Evolutionary conservation across 2,113 vertebrate species (phyloP).

Genomic region (Saimiri boliviensis): DNA sequence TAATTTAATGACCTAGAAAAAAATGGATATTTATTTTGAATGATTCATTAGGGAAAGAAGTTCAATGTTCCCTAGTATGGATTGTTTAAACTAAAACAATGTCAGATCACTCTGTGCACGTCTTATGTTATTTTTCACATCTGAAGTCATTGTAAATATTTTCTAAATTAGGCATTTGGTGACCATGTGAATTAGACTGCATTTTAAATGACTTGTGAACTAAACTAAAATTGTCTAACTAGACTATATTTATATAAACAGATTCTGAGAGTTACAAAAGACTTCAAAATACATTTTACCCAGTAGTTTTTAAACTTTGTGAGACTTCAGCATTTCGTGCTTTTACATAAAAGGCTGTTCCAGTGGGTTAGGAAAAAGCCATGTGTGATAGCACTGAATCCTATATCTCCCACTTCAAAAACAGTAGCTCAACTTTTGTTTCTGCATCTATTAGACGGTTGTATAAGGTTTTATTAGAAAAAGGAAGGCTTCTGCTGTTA

Average conservation of each 20-base stretch:
- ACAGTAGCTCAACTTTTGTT: not conserved
- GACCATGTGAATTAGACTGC: not conserved
- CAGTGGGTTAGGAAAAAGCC: not conserved
- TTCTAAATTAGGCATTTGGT: not conserved
- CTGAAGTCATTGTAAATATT: not conserved
- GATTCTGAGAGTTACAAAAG: not conserved
- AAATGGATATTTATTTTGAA: not conserved
- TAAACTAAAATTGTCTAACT: not conserved
- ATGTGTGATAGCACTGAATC: not conserved
- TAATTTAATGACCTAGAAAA: not conserved
- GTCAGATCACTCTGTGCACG: not conserved
- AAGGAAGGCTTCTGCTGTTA: not conserved
- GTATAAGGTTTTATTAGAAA: not conserved
- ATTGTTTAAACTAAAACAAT: not conserved
- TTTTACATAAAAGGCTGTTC: not conserved
- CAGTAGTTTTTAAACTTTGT: not conserved
- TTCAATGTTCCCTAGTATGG: not conserved
- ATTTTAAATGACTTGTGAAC: not conserved
- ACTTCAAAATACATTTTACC: not conserved
- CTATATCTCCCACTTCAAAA: not conserved
- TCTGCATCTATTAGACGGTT: not conserved
- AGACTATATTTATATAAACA: not conserved
- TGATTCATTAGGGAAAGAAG: not conserved
- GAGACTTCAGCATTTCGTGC: not conserved
- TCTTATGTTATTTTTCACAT: not conserved